phyloP scores from a whole-genome alignment of 2,888 invertebrate genomes.

The Macrophya annulata region DNA sequence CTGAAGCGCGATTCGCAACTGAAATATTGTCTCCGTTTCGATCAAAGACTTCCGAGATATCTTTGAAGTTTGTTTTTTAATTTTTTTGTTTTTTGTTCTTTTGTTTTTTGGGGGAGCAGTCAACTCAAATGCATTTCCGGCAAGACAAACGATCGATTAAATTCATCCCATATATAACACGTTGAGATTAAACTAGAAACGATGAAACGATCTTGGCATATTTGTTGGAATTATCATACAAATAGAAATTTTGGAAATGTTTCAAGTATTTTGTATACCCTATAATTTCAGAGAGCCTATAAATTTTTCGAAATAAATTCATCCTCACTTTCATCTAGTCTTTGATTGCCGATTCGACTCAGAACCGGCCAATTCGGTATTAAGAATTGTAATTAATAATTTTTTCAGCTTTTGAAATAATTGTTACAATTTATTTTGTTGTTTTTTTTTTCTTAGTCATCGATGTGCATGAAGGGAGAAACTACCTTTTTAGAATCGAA shows the following conservation, averaged over 20 bases:
- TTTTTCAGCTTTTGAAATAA: too few species aligned
- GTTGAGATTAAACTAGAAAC: background rate
- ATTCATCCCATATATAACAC: slow-evolving; percentile 25
- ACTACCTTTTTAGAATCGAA: background rate
- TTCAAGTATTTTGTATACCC: background rate
- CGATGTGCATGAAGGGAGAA: too few species aligned
- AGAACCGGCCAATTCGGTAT: too few species aligned
- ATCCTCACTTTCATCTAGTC: too few species aligned
- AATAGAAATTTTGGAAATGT: background rate
- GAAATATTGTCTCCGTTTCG: slow-evolving; percentile 47
- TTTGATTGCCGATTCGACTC: too few species aligned
- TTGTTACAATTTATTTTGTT: too few species aligned
- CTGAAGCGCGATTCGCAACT: slow-evolving; percentile 35
- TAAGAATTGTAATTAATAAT: too few species aligned
- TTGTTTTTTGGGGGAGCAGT: background rate
- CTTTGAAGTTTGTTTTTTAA: slow-evolving; percentile 19
- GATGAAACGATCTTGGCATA: background rate
- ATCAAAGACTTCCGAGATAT: slow-evolving; percentile 21
- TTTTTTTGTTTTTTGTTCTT: background rate
- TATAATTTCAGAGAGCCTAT: too few species aligned
- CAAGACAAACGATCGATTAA: slow-evolving; percentile 45
- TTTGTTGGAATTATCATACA: background rate
- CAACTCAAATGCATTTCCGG: slow-evolving; percentile 47
- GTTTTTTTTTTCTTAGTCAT: too few species aligned
- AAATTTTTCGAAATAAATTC: too few species aligned